Percentiles rank a stretch among this genome's conserved stretches.
Evolutionary conservation across 2,888 invertebrate genomes (phyloP).

Genomic region (Strigamia maritima): DNA sequence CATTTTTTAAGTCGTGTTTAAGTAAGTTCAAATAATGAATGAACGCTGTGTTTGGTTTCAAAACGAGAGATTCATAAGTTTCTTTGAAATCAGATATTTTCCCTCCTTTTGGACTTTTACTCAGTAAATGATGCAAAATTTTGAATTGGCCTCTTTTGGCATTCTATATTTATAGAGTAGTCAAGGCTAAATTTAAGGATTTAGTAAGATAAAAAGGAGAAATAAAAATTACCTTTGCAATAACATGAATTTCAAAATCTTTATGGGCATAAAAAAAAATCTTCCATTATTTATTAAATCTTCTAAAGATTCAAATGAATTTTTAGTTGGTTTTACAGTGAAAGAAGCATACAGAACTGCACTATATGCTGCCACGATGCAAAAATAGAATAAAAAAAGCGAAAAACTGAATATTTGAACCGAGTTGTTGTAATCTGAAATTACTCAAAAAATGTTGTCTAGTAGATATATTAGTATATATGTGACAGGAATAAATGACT

Average conservation of each 20-base stretch:
- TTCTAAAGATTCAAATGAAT: not conserved
- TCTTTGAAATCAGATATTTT: not conserved
- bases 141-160: not conserved
- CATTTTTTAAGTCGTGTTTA: not conserved
- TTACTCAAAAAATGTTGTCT: too few relatives aligned
- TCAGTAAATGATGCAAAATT: not conserved
- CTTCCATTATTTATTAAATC: not conserved
- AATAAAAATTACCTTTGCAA: not conserved
- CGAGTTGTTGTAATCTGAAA: not conserved
- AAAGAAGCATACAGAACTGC: not conserved
- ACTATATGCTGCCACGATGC: not conserved
- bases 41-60: not conserved
- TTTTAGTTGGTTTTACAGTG: not conserved
- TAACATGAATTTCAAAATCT: not conserved
- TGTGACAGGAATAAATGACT: too few relatives aligned
- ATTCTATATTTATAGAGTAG: not conserved
- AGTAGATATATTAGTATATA: too few relatives aligned
- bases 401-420: not conserved
- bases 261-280: not conserved
- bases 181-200: too few relatives aligned
- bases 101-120: not conserved
- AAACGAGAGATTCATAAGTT: not conserved
- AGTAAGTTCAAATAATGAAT: not conserved
- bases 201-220: not conserved
- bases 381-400: not conserved